Base-by-base conservation (phyloP, 2,113 vertebrate species). In the Dermatemys mawii region DNA sequence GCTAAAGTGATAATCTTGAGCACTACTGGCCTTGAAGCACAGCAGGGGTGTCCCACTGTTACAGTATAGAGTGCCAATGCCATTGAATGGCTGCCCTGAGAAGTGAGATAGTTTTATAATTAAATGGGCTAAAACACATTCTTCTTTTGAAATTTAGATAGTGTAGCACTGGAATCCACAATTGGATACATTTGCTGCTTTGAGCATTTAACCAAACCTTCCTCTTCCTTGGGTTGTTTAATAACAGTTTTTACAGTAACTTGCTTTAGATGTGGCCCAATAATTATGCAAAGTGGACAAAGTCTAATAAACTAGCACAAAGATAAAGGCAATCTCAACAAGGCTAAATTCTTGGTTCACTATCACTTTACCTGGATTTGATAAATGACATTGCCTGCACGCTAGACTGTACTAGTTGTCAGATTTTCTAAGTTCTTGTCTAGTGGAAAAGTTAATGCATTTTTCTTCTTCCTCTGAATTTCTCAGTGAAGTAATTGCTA, bases 361-460 rank as follows among this genome's bases (percentile, higher is more conserved):
- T 89, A 94, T 96, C 86, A 86, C 90, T 96, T 95, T 93, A 96
- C 93, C 81, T 92, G 82, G 6, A 29, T 73, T 98, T 95, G 95
- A 91, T 92, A 97, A 91, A 96, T 7, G 94, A 78, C 85, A 49
- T 73, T 46, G 84, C 75, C 88, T 87, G 90, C 48, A 87, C 91
- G 53, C 85, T 55, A 92, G 90, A 92, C 75, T 83, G 57, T 82
- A 9, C 1, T 89, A 83, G 51, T 90, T 95, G 92, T 95, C 96
- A 93, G 94, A 93, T 95, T 97, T 96, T 91, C 89, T 93, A 83
- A 95, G 86, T 84, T 96, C 93, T 92, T 96, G 90, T 94, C 91
- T 98, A 83, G 88, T 8, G 4, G 79, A 92, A 95, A 96, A 96
- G 87, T 94, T 93, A 94, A 96, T 90, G 63, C 44, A 80, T 93